These are phyloP conservation scores for Ceratothoa steindachneri DNA, from an alignment of 2,888 invertebrate species.

Conservation along the genomic window DNA sequence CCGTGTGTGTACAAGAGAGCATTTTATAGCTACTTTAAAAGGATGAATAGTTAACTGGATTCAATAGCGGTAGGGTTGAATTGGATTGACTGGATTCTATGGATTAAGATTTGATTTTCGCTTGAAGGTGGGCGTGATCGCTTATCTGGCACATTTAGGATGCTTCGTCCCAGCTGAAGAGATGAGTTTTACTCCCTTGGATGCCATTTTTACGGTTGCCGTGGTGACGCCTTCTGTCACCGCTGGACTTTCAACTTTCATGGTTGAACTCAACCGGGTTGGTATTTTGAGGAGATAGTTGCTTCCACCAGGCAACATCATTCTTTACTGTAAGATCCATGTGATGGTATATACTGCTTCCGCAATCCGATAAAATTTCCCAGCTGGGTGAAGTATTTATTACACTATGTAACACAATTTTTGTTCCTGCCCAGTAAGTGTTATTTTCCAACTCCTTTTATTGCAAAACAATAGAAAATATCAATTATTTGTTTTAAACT, in stretches of 20 bases:
- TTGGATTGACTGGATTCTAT: background rate
- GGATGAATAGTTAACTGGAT: too few relatives aligned
- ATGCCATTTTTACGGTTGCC: constrained; percentile 71
- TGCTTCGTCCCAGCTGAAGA: constrained; percentile 77
- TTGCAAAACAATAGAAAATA: too few relatives aligned
- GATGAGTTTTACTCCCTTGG: constrained; percentile 67
- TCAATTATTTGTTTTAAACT: too few relatives aligned
- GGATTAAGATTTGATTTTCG: too few relatives aligned
- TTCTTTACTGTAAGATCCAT: too few relatives aligned
- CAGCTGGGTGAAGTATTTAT: background rate
- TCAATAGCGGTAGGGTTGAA: constrained; percentile 47
- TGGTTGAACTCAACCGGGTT: constrained; percentile 63
- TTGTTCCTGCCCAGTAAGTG: too few relatives aligned
- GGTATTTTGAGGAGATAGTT: too few relatives aligned
- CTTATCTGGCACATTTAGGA: constrained; percentile 82
- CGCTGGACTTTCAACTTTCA: constrained; percentile 76
- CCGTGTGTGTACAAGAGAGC: too few relatives aligned
- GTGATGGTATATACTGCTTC: background rate
- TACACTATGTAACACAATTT: too few relatives aligned
- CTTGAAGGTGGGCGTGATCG: constrained; percentile 67
- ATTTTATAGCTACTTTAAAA: too few relatives aligned
- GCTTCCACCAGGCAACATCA: too few relatives aligned
- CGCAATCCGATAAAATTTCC: background rate
- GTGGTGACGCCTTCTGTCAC: constrained; percentile 72
- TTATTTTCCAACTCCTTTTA: too few relatives aligned